Percentiles rank a stretch among this genome's conserved stretches.
phyloP scores from a whole-genome alignment of 2,888 invertebrate species.

The Aethes cnicana region DNA sequence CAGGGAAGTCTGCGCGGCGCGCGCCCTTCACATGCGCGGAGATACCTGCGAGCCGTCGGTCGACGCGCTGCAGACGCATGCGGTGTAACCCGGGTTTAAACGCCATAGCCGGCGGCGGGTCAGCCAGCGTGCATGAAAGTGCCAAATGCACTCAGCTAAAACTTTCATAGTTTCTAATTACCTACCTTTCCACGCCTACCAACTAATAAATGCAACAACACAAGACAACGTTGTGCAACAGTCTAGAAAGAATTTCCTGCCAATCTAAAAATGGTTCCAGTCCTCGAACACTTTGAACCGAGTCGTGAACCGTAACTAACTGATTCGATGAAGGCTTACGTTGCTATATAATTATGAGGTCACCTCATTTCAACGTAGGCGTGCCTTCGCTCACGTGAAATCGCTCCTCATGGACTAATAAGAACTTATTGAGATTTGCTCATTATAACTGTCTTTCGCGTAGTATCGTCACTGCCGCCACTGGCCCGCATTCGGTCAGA shows the following conservation, averaged over 20 bases:
- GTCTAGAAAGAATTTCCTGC: neutral
- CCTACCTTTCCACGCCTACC: too few species aligned
- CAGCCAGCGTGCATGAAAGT: constrained; percentile 43
- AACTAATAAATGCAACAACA: neutral
- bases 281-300: constrained; percentile 15
- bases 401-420: constrained; percentile 16
- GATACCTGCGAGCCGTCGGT: too few species aligned
- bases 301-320: constrained; percentile 27
- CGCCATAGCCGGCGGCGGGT: constrained; percentile 16
- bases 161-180: constrained; percentile 45
- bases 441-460: too few species aligned
- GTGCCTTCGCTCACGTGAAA: constrained; percentile 21
- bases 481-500: neutral
- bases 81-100: too few species aligned
- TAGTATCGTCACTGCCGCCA: neutral
- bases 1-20: too few species aligned
- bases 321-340: constrained; percentile 22
- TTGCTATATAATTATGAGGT: constrained; percentile 29
- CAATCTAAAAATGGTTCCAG: constrained; percentile 6
- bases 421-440: too few species aligned
- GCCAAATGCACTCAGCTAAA: constrained; percentile 38
- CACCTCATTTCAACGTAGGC: constrained; percentile 28
- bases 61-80: too few species aligned
- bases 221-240: neutral
- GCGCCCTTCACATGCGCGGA: too few species aligned